Conservation (phyloP, 2,888 invertebrate species). For the Polyommatus iphigenia region DNA sequence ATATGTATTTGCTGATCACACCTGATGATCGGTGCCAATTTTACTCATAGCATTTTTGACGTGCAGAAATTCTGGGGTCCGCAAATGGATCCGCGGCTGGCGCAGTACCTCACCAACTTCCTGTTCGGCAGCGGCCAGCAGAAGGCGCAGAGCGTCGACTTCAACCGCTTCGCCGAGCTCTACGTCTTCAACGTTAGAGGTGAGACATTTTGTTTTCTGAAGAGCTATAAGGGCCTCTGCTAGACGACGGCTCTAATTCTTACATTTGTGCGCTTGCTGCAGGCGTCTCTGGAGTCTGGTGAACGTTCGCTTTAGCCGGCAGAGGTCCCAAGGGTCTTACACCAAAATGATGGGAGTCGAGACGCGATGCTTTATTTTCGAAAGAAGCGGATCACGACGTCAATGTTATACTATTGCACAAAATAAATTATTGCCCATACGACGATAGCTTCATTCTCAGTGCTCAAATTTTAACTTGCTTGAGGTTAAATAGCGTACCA, state of each 20-base stretch:
- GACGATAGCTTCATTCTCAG: too few relatives aligned
- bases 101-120: slow-evolving; percentile 84
- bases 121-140: slow-evolving; percentile 80
- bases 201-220: slow-evolving; percentile 39
- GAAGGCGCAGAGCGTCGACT: slow-evolving; percentile 76
- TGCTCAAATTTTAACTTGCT: too few relatives aligned
- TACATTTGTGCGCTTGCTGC: background rate
- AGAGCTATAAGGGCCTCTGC: background rate
- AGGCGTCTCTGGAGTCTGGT: too few relatives aligned
- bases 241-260: background rate
- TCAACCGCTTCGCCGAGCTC: slow-evolving; percentile 84
- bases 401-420: too few relatives aligned
- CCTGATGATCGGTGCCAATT: background rate
- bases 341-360: too few relatives aligned
- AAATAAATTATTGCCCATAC: too few relatives aligned
- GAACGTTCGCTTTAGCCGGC: too few relatives aligned
- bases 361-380: too few relatives aligned
- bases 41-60: slow-evolving; percentile 26
- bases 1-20: background rate
- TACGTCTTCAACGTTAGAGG: slow-evolving; percentile 86
- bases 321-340: too few relatives aligned
- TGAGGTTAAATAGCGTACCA: too few relatives aligned
- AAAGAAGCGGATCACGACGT: too few relatives aligned
- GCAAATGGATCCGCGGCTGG: slow-evolving; percentile 83
- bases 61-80: slow-evolving; percentile 85